phyloP scores from a whole-genome alignment of 30 jellyfish, hydroid and myxozoan genomes.

The Phacellophora camtschatica region DNA sequence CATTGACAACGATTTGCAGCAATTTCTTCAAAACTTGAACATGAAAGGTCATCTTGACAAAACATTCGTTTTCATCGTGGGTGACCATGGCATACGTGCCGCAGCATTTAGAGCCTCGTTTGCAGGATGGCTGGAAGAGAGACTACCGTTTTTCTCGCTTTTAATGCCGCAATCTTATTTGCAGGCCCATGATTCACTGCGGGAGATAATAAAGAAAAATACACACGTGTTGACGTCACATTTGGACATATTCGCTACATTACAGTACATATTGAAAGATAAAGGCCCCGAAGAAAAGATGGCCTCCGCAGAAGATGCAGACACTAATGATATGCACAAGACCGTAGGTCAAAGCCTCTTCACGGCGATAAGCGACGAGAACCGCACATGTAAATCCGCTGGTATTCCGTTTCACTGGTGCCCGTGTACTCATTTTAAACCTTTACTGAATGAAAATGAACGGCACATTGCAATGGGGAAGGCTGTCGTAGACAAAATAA shows the following conservation, averaged over 20 bases:
- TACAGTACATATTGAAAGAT: slow-evolving; percentile 20
- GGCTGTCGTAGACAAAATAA: slow-evolving; percentile 49
- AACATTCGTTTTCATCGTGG: slow-evolving; percentile 47
- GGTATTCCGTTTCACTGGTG: slow-evolving; percentile 86
- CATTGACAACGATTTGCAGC: slow-evolving; percentile 31
- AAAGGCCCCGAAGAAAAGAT: not conserved
- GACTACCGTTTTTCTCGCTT: slow-evolving; percentile 75
- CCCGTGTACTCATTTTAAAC: slow-evolving; percentile 48
- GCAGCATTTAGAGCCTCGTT: slow-evolving; percentile 45
- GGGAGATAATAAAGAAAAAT: slow-evolving; percentile 3
- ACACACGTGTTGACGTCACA: slow-evolving; percentile 59
- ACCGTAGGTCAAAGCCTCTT: slow-evolving; percentile 55
- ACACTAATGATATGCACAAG: too few relatives aligned
- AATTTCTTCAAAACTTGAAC: slow-evolving; percentile 10
- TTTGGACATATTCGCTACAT: slow-evolving; percentile 66
- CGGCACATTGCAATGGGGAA: not conserved
- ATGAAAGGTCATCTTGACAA: slow-evolving; percentile 32
- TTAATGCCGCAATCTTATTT: slow-evolving; percentile 37
- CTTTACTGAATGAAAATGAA: not conserved
- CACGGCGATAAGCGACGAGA: slow-evolving; percentile 2
- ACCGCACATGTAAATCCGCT: slow-evolving; percentile 67
- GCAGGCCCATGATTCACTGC: not conserved
- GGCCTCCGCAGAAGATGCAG: too few relatives aligned
- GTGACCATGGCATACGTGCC: slow-evolving; percentile 79
- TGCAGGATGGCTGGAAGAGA: slow-evolving; percentile 79